These are phyloP conservation scores for Cryptosula pallasiana DNA, from an alignment of 2,888 invertebrate genomes.

Conservation along the genomic window DNA sequence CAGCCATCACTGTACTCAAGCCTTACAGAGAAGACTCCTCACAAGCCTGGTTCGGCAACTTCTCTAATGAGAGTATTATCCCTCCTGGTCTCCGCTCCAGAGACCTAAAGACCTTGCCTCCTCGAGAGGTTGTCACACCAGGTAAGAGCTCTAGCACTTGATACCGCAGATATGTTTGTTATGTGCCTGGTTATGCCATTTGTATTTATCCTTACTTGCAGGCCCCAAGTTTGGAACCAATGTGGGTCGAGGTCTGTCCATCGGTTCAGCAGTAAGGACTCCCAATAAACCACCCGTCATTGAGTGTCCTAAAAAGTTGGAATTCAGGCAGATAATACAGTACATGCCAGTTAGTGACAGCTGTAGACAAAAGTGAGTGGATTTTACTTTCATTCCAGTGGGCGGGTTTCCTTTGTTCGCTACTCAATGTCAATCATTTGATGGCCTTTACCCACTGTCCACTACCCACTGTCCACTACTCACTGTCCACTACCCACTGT, in stretches of 20 bases:
- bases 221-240: conserved; percentile 48
- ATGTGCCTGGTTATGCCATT: background rate
- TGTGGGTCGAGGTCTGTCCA: conserved; percentile 44
- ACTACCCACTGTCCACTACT: no score
- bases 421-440: no score
- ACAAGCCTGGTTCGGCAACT: conserved; percentile 47
- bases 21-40: conserved; percentile 41
- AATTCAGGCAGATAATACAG: conserved; percentile 47
- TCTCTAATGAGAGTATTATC: conserved; percentile 45
- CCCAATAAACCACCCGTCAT: conserved; percentile 34
- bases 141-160: background rate
- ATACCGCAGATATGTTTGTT: background rate
- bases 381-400: no score
- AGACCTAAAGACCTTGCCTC: conserved; percentile 46
- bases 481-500: no score
- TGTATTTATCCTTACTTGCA: background rate
- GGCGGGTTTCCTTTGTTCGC: no score
- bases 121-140: conserved; percentile 42
- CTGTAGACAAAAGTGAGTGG: conserved; percentile 30
- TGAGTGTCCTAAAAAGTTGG: conserved; percentile 45
- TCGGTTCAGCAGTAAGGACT: conserved; percentile 38
- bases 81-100: conserved; percentile 44
- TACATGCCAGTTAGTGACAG: conserved; percentile 42
- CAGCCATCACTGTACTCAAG: conserved; percentile 46
- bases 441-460: no score